Base-by-base conservation (phyloP, 2,113 vertebrate species). In the Sinosuthora webbiana region DNA sequence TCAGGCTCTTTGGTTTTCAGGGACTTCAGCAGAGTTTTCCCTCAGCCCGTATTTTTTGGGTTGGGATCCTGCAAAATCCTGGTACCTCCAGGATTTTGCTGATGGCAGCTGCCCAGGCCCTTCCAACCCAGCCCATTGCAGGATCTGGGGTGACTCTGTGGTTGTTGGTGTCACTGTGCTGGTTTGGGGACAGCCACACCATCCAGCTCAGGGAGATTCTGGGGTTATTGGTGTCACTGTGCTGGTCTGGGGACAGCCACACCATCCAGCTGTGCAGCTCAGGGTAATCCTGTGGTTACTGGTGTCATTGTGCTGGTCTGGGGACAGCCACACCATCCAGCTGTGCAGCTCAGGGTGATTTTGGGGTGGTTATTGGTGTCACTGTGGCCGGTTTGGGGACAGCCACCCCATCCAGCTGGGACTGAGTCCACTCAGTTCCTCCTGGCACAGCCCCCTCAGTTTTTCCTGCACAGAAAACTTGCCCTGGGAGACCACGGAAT, bases 391-490 rank as follows among this genome's bases (percentile, higher is more conserved):
- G 2, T 25, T 28, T 42, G 2, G 31, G 59, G 25, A 62, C 31
- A 41, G 52, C 27, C 59, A 53, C 52, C 42, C 3, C n/a, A 24
- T 7, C 71, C 45, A 49, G 52, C 31, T 55, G 65, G 44, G 60
- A 14, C 1, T 3, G 59, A 19, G 12, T 7, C 13, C 5, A 0
- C 68, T 8, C 68, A 8, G 10, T 5, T 71, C 39, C 42, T 27
- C 21, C 42, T 33, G 37, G 6, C 24, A 35, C 57, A 31, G 28
- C 27, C 30, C 31, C 5, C 0, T 0, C 55, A 22, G 21, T n/a
- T 23, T 13, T 49, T 3, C 65, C 56, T 69, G 60, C 55, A 37
- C 9, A 3, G 57, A 15, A 50, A 13, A 13, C n/a, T n/a, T n/a
- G 56, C 63, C 55, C 50, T 15, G 57, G 31, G 33, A 83, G 18